Conservation (phyloP, 2,797 vertebrate genomes). For the Anolis apletophallus region DNA sequence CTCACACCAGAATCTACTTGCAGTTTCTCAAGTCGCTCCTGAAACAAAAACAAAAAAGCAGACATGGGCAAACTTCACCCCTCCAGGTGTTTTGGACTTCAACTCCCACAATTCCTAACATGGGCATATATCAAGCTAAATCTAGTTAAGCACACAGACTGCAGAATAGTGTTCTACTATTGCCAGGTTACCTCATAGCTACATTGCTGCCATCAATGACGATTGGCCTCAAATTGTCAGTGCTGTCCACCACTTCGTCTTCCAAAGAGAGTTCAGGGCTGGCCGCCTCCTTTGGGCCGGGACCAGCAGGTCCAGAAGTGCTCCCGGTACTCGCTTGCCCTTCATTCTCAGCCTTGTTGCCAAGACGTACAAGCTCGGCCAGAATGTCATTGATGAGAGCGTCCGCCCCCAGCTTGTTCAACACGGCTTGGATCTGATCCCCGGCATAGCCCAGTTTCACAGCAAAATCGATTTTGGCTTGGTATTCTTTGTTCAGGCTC, state of each 20-base stretch:
- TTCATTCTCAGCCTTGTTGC: conserved; percentile 93
- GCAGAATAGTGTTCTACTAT: conserved; percentile 11
- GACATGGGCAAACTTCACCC: too few relatives aligned
- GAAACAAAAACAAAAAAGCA: too few relatives aligned
- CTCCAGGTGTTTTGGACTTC: too few relatives aligned
- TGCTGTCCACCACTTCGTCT: conserved; percentile 89
- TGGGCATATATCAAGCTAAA: not conserved
- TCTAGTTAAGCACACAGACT: not conserved
- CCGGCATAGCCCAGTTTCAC: conserved; percentile 95
- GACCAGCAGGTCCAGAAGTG: conserved; percentile 58
- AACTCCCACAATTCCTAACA: too few relatives aligned
- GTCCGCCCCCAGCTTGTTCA: conserved; percentile 91
- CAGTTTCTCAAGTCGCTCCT: too few relatives aligned
- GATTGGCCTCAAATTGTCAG: conserved; percentile 93
- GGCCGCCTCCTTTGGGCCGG: conserved; percentile 85
- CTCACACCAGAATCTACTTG: too few relatives aligned
- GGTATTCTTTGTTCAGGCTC: conserved; percentile 88
- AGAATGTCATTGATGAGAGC: conserved; percentile 96
- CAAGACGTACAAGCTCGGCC: conserved; percentile 94
- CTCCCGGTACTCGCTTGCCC: conserved; percentile 79
- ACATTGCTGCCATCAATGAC: conserved; percentile 99
- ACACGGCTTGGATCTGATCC: conserved; percentile 94
- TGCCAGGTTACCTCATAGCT: conserved; percentile 91
- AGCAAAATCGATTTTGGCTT: conserved; percentile 97
- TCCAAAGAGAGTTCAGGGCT: conserved; percentile 93